These are phyloP conservation scores for Neomonachus schauinslandi DNA, from an alignment of 2,113 vertebrate genomes.

Conservation along the genomic window DNA sequence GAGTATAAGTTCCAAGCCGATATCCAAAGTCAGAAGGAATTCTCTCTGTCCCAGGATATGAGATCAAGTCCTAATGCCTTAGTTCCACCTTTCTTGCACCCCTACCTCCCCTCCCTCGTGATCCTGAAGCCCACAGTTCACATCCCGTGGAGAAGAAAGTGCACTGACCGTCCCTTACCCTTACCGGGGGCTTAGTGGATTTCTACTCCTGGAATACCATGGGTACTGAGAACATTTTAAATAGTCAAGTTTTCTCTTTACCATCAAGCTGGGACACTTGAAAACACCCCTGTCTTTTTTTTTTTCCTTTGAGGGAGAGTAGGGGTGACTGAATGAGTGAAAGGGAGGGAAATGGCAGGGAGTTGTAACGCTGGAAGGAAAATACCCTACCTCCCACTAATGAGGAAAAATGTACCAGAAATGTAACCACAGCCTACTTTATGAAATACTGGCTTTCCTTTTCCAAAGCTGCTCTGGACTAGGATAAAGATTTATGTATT, in stretches of 20 bases:
- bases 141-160: background rate
- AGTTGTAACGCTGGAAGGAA: background rate
- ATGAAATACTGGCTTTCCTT: background rate
- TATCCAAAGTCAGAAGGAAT: background rate
- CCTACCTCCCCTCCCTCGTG: rapidly evolving
- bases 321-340: background rate
- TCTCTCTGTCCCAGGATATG: background rate
- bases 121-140: background rate
- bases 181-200: background rate
- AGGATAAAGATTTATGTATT: background rate
- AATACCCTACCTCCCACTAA: background rate
- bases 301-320: background rate
- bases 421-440: background rate
- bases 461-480: background rate
- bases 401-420: background rate
- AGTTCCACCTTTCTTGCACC: background rate
- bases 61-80: background rate
- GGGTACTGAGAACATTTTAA: background rate
- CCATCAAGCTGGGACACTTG: background rate
- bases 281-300: background rate
- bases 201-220: background rate
- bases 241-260: background rate
- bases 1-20: background rate
- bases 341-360: background rate
- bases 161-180: rapidly evolving